Evolutionary conservation across 53 echinoderm and acorn worm genomes (phyloP).

Genomic region (Patiria pectinifera): DNA sequence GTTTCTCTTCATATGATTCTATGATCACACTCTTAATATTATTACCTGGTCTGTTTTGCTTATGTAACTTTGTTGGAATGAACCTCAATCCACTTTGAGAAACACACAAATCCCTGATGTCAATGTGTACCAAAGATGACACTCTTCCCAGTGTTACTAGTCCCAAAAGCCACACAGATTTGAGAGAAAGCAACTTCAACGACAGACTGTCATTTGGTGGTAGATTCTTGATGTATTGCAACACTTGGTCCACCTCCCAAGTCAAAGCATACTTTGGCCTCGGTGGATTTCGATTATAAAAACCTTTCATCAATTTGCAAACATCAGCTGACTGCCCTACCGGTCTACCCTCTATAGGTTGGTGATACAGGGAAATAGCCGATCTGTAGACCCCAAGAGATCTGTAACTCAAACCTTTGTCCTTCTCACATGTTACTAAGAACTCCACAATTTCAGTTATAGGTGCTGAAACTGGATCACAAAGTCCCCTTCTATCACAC

Average conservation of each 20-base stretch:
- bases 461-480: slow-evolving; percentile 64
- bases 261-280: slow-evolving; percentile 50
- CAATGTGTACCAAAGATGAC: slow-evolving; percentile 41
- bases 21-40: slow-evolving; percentile 18
- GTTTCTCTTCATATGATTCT: slow-evolving; percentile 34
- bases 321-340: slow-evolving; percentile 49
- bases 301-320: slow-evolving; percentile 64
- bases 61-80: slow-evolving; percentile 15
- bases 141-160: slow-evolving; percentile 28
- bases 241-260: slow-evolving; percentile 64
- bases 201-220: slow-evolving; percentile 30
- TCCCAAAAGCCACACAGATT: slow-evolving; percentile 55
- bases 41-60: slow-evolving; percentile 60
- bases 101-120: slow-evolving; percentile 22
- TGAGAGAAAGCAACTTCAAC: slow-evolving; percentile 45
- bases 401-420: slow-evolving; percentile 52
- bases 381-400: slow-evolving; percentile 52
- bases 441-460: slow-evolving; percentile 49
- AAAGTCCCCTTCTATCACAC: slow-evolving; percentile 32
- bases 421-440: slow-evolving; percentile 25
- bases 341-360: slow-evolving; percentile 12
- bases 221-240: slow-evolving; percentile 28
- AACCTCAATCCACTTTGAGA: slow-evolving; percentile 21
- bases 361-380: slow-evolving; percentile 45
- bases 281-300: slow-evolving; percentile 74